Percentiles rank a stretch among this genome's conserved stretches.
phyloP scores from a whole-genome alignment of 2,113 vertebrate species.

The Ophiodon elongatus region DNA sequence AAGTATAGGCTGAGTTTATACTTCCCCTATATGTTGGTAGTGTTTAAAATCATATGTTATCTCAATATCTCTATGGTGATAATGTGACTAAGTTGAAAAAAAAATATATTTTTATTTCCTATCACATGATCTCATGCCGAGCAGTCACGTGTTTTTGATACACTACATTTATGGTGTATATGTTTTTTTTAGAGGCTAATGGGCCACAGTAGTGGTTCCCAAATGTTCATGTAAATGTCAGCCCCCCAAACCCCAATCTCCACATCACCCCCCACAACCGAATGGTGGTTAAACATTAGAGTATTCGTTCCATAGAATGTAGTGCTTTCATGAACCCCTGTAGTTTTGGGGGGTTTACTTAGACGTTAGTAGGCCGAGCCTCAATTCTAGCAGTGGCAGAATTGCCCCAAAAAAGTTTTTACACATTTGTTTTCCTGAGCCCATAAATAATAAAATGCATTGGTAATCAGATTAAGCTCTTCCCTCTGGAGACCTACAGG shows the following conservation, averaged over 20 bases:
- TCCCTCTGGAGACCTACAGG: background rate
- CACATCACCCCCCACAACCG: constrained; percentile 9
- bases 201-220: constrained; percentile 12
- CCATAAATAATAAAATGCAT: background rate
- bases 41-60: background rate
- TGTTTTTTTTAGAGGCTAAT: background rate
- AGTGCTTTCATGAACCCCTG: background rate
- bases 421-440: background rate
- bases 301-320: background rate
- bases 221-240: constrained; percentile 55
- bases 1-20: background rate
- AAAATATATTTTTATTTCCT: background rate
- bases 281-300: constrained; percentile 39
- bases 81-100: background rate
- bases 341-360: background rate
- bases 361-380: background rate
- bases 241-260: constrained; percentile 19
- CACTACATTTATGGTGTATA: background rate
- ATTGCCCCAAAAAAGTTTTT: background rate
- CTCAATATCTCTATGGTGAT: background rate
- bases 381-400: background rate
- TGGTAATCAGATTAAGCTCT: background rate
- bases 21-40: background rate
- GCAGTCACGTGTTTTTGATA: background rate
- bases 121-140: background rate